phyloP scores from a whole-genome alignment of 2,797 vertebrate genomes.

The Tadarida brasiliensis region DNA sequence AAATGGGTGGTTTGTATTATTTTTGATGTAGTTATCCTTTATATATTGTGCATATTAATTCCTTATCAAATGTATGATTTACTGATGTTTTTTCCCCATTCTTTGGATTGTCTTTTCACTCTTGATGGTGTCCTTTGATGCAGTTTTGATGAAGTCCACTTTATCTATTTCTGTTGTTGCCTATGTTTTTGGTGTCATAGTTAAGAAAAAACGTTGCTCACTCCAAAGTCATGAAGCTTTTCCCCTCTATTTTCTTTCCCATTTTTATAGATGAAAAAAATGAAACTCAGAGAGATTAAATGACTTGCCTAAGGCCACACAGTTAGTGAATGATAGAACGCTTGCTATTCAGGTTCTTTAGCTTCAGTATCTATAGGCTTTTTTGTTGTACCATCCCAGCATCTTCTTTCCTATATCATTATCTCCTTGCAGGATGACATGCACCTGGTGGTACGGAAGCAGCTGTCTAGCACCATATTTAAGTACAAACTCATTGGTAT shows the following conservation, averaged over 20 bases:
- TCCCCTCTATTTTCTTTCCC: neutral
- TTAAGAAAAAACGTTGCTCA: neutral
- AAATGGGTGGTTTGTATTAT: neutral
- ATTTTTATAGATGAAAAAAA: constrained; percentile 18
- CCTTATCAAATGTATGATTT: neutral
- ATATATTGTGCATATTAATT: neutral
- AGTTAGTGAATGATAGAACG: neutral
- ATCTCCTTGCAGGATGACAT: constrained; percentile 93
- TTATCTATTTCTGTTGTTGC: neutral
- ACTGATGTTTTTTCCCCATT: constrained; percentile 22
- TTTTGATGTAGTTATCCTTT: neutral
- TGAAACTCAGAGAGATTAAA: constrained; percentile 42
- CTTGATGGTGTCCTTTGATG: neutral
- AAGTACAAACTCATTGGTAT: constrained; percentile 98
- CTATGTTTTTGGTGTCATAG: neutral
- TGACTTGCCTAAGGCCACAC: neutral
- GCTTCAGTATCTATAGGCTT: neutral
- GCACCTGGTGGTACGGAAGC: constrained; percentile 97
- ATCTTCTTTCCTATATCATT: neutral
- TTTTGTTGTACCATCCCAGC: neutral
- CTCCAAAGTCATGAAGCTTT: neutral
- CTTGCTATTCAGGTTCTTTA: neutral
- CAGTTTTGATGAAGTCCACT: neutral
- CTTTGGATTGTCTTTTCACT: neutral
- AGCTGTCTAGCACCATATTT: constrained; percentile 95